These are phyloP conservation scores for Rhabdophis nuchalis DNA, from an alignment of 2,797 vertebrate species.

Conservation along the genomic window DNA sequence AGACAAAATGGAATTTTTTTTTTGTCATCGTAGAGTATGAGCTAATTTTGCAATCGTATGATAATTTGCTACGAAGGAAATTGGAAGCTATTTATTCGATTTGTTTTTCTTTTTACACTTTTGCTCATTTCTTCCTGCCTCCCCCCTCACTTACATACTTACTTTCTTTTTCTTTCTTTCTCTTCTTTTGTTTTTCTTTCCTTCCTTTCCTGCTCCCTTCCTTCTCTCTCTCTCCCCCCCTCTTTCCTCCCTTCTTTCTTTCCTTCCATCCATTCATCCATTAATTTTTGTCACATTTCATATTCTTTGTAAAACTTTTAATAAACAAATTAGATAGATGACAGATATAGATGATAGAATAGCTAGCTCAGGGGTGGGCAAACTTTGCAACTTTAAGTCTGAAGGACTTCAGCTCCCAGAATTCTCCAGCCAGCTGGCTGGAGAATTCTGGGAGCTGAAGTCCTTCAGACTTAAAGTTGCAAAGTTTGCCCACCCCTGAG, in stretches of 20 bases:
- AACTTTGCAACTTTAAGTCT: too few species aligned
- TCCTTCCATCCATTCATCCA: not conserved
- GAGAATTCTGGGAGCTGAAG: too few species aligned
- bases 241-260: not conserved
- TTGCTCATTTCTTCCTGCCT: not conserved
- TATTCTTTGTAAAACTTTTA: not conserved
- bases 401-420: too few species aligned
- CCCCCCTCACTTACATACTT: too few species aligned
- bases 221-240: fast-evolving
- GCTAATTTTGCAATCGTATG: not conserved
- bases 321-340: not conserved
- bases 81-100: not conserved
- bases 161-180: fast-evolving
- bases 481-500: too few species aligned
- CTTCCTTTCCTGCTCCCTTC: too few species aligned
- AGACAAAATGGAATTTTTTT: not conserved
- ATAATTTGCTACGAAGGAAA: not conserved
- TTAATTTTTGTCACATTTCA: not conserved
- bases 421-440: too few species aligned
- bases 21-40: not conserved
- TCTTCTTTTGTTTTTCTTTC: too few species aligned
- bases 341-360: too few species aligned
- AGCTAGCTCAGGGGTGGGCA: too few species aligned
- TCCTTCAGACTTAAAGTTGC: too few species aligned
- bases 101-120: not conserved